Evolutionary conservation across 1,140 invertebrate species (phyloP).

Genomic region (Wiebesia pumilae): DNA sequence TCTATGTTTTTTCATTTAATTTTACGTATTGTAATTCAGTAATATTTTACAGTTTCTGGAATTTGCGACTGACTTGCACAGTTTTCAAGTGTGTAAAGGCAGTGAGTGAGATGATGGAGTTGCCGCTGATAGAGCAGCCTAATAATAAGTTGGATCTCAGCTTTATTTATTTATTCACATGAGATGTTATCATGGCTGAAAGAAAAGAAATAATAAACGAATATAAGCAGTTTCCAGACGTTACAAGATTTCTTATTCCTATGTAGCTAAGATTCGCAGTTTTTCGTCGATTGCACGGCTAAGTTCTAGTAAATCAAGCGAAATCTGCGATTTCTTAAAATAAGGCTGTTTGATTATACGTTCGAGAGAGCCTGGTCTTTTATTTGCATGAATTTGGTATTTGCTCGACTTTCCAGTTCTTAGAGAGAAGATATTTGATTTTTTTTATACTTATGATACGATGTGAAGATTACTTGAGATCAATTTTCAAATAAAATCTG

Average conservation of each 20-base stretch:
- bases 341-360: slow-evolving; percentile 18
- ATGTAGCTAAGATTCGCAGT: background rate
- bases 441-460: background rate
- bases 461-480: background rate
- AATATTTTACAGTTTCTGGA: slow-evolving; percentile 10
- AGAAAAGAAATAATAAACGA: slow-evolving; percentile 31
- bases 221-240: background rate
- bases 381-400: slow-evolving; percentile 4
- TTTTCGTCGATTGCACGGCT: background rate
- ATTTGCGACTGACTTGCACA: background rate
- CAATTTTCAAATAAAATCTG: background rate
- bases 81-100: background rate
- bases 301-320: background rate
- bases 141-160: background rate
- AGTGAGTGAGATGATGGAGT: background rate
- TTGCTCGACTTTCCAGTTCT: background rate
- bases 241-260: background rate
- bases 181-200: background rate
- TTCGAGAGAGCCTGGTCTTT: background rate
- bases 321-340: slow-evolving; percentile 27
- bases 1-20: background rate
- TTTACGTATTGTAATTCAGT: background rate
- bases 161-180: background rate
- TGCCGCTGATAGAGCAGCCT: background rate
- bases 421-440: background rate